phyloP scores from a whole-genome alignment of 1,140 invertebrate genomes.

The Aleiodes sp. region DNA sequence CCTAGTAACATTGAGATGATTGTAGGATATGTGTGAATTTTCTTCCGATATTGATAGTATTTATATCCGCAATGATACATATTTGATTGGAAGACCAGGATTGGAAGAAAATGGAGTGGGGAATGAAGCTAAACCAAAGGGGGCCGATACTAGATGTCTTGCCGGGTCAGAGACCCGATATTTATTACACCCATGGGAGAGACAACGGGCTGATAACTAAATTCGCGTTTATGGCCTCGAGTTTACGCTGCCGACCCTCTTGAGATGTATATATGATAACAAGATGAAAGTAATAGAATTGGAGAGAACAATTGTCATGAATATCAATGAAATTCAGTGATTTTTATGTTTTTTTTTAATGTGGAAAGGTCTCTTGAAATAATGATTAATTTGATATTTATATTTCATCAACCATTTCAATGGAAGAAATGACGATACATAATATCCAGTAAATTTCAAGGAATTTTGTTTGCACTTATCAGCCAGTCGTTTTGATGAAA shows the following conservation, averaged over 20 bases:
- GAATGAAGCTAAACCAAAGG: not conserved
- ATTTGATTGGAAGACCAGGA: conserved; percentile 43
- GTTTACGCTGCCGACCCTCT: conserved; percentile 23
- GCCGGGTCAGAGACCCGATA: conserved; percentile 47
- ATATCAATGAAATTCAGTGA: conserved; percentile 17
- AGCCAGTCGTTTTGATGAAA: conserved; percentile 24
- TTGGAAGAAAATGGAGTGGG: conserved; percentile 11
- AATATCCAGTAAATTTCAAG: no score
- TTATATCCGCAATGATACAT: conserved; percentile 40
- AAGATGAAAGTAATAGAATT: not conserved
- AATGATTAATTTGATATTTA: no score
- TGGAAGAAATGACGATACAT: no score
- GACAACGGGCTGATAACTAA: conserved; percentile 52
- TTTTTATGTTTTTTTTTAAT: no score
- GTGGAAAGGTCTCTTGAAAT: no score
- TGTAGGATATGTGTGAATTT: not conserved
- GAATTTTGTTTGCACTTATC: not conserved
- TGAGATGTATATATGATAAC: not conserved
- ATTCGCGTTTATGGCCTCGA: conserved; percentile 54
- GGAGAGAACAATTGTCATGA: not conserved
- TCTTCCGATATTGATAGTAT: not conserved
- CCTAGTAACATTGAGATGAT: no score
- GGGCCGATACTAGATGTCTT: conserved; percentile 49
- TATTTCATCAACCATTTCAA: no score
- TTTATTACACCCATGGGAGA: conserved; percentile 53